phyloP scores from a whole-genome alignment of 2,113 vertebrate species.

The Xenopus tropicalis region DNA sequence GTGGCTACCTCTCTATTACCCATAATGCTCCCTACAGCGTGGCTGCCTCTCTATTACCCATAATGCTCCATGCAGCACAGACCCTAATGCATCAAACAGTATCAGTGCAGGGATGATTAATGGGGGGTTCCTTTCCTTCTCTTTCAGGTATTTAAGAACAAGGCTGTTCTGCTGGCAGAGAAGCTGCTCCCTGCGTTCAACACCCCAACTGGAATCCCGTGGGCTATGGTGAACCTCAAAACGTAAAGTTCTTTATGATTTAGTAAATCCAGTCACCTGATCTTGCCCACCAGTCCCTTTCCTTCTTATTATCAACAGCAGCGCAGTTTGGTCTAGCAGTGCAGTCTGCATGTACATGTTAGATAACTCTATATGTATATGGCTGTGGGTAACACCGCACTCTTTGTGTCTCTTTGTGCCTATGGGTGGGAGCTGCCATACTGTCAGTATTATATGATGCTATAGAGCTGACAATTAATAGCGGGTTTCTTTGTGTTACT shows the following conservation, averaged over 20 bases:
- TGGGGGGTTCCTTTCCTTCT: neutral
- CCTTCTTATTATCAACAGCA: neutral
- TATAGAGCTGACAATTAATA: too few relatives aligned
- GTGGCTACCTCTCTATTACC: too few relatives aligned
- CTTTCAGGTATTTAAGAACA: slow-evolving; percentile 89
- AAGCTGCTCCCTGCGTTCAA: slow-evolving; percentile 97
- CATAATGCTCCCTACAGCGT: too few relatives aligned
- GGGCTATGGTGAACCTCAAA: slow-evolving; percentile 99
- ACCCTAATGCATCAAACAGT: too few relatives aligned
- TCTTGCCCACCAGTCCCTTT: slow-evolving; percentile 16
- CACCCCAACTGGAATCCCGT: slow-evolving; percentile 96
- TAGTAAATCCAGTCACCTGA: neutral
- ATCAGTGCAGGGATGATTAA: too few relatives aligned
- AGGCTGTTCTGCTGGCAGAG: slow-evolving; percentile 93
- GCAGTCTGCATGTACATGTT: slow-evolving; percentile 4
- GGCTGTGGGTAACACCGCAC: too few relatives aligned
- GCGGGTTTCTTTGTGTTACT: neutral
- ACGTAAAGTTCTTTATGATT: slow-evolving; percentile 72
- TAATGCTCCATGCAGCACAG: neutral
- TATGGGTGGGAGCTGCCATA: too few relatives aligned
- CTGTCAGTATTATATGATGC: too few relatives aligned
- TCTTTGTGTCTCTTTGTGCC: too few relatives aligned
- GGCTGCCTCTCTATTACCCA: too few relatives aligned
- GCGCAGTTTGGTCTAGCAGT: too few relatives aligned
- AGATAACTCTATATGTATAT: too few relatives aligned